Evolutionary conservation across 1,140 invertebrate species (phyloP), one percentile per base, ranked within the genome.

Genomic region (Hypsibius dujardini): DNA sequence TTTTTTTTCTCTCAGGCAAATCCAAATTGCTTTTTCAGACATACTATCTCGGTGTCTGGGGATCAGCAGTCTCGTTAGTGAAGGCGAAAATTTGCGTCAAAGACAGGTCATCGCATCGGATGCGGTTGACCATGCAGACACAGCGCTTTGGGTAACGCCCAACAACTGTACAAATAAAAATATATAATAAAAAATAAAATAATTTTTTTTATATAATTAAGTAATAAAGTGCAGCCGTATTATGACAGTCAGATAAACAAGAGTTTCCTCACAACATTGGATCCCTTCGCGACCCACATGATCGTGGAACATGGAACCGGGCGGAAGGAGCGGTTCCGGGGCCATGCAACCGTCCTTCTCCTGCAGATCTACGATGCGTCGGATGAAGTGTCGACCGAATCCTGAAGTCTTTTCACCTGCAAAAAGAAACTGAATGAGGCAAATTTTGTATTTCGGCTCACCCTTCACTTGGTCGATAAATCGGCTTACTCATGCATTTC

Each of bases 361-460:
- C 12, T 12, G 3, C 62, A 42, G 3, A 45, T 67, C 62, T 3
- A 7, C 12, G 7, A 67, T 67, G 3, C 62, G 62, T 7, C 62
- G 62, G 42, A 67, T 7, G 42, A 67, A 67, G 45, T 12, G 12
- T 12, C 62, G 12, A 15, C 62, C 62, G 42, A 67, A 67, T 15
- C 62, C 62, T 7, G 62, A 67, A 67, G 62, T 67, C 42, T 67
- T 67, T 42, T 67, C 62, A 15, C 62, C 50, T 56, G 50, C n/a
- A 0, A n/a, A 56, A 12, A 56, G n/a, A 56, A n/a, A 56, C n/a
- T 56, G 7, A 56, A 56, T n/a, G 50, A 56, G n/a, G n/a, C 28
- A 28, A 28, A 28, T 28, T 28, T 28, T 28, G 28, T 28, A 28
- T 28, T 28, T 28, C 28, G 28, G 28, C 28, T 28, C 28, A 28